Base-by-base conservation (phyloP, 2,888 invertebrate genomes). In the Melanchra persicariae region DNA sequence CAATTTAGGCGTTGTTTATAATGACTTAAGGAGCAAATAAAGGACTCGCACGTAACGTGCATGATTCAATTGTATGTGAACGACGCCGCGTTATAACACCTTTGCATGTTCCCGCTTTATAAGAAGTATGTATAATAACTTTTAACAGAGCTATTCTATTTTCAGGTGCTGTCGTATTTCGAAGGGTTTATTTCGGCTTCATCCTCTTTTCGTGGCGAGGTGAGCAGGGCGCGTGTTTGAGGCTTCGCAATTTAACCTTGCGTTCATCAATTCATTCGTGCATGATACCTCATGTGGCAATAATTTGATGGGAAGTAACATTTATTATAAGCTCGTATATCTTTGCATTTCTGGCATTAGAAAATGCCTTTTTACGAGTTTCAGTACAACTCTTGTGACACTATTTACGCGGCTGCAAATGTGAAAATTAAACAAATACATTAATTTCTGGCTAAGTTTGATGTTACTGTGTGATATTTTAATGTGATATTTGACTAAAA, bases 1-100 rank as follows among this genome's bases (percentile, higher is more conserved):
- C 80, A 75, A 69, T 82, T 80, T 67, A 30, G 70, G 63, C 49
- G 58, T 71, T 78, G 57, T 74, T 68, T 79, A 55, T 83, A 79
- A 74, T 82, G 30, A 63, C 61, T 37, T 66, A 68, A 66, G 49
- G 52, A 65, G 45, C 30, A 65, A 76, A 73, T 80, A 79, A 79
- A 79, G 60, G 62, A 60, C 55, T 67, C 43, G 37, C 75, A 82
- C 68, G 65, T 79, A 60, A 81, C 83, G 37, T 71, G 68, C 70
- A 69, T 74, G 79, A 82, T 83, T 81, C 75, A 71, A 82, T 81
- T 82, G 79, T 74, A 59, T 70, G 63, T 67, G 67, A 67, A 70
- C 58, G 70, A 58, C 40, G 66, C 63, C 55, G 49, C 68, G 70
- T 66, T 79, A 74, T 62, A 70, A 82, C 60, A 51, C 70, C 43